Conservation (phyloP, 2,888 invertebrate genomes). For the Linnaemya vulpina region DNA sequence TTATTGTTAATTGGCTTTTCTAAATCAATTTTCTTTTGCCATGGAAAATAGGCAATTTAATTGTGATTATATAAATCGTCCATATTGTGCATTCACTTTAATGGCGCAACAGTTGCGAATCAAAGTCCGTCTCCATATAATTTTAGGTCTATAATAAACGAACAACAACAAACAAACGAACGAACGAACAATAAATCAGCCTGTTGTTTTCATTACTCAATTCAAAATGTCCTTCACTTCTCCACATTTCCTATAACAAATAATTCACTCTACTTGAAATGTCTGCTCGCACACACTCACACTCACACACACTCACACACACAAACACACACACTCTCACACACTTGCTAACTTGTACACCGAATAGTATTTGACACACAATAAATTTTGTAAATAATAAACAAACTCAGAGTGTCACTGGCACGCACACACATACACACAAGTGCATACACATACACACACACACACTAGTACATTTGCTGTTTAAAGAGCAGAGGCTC, state of each 20-base stretch:
- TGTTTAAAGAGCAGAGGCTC: not conserved
- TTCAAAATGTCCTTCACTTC: constrained; percentile 46
- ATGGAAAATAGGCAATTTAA: not conserved
- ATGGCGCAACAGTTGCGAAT: constrained; percentile 42
- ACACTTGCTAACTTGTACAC: not conserved
- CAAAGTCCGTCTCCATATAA: constrained; percentile 3
- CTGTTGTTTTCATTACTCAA: constrained; percentile 35
- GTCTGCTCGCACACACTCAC: constrained; percentile 3
- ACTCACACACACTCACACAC: not conserved
- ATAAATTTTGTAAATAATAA: constrained; percentile 56
- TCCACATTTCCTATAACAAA: constrained; percentile 16
- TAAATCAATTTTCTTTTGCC: constrained; percentile 1
- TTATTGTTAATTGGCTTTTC: not conserved
- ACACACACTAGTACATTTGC: not conserved
- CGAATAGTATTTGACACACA: constrained; percentile 44
- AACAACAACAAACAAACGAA: no score
- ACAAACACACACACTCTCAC: not conserved
- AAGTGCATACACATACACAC: constrained; percentile 2
- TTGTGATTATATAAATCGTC: constrained; percentile 10
- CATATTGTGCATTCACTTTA: not conserved
- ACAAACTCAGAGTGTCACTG: constrained; percentile 24
- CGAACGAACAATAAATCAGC: constrained; percentile 34
- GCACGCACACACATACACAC: not conserved
- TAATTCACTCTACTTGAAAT: constrained; percentile 28
- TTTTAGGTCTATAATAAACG: not conserved